Percentiles rank a stretch among this genome's conserved stretches.
phyloP scores from a whole-genome alignment of 2,113 vertebrate species.

The Pygoscelis adeliae region DNA sequence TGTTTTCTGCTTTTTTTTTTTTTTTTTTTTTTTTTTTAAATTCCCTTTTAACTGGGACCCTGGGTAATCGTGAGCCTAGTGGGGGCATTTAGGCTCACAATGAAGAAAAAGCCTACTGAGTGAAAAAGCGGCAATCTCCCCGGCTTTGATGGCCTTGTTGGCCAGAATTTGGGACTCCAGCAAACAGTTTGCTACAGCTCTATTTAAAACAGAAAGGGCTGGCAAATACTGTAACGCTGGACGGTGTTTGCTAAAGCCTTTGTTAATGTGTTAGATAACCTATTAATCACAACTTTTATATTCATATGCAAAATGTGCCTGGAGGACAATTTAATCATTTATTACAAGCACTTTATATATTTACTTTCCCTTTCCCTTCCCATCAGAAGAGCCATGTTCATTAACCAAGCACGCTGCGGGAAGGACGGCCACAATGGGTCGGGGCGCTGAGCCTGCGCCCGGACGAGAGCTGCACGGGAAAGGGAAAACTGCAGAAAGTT shows the following conservation, averaged over 20 bases:
- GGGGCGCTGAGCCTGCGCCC: neutral
- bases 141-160: constrained; percentile 59
- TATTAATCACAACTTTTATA: constrained; percentile 64
- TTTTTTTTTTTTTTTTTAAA: neutral
- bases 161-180: constrained; percentile 25
- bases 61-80: constrained; percentile 23
- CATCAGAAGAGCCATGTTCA: neutral
- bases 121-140: constrained; percentile 38
- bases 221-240: neutral
- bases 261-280: constrained; percentile 35
- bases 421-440: neutral
- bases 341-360: constrained; percentile 27
- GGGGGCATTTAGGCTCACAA: constrained; percentile 53
- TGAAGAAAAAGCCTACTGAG: constrained; percentile 9
- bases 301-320: constrained; percentile 54
- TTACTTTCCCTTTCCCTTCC: neutral
- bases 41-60: no score
- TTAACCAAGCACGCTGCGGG: neutral
- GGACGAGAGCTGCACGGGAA: neutral
- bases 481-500: neutral
- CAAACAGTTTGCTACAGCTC: neutral
- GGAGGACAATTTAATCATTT: constrained; percentile 63
- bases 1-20: neutral
- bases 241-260: constrained; percentile 1
- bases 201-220: constrained; percentile 51